Percentiles rank a stretch among this genome's conserved stretches.
These are phyloP conservation scores for Automeris io DNA, from an alignment of 2,888 invertebrate genomes.

Conservation along the genomic window DNA sequence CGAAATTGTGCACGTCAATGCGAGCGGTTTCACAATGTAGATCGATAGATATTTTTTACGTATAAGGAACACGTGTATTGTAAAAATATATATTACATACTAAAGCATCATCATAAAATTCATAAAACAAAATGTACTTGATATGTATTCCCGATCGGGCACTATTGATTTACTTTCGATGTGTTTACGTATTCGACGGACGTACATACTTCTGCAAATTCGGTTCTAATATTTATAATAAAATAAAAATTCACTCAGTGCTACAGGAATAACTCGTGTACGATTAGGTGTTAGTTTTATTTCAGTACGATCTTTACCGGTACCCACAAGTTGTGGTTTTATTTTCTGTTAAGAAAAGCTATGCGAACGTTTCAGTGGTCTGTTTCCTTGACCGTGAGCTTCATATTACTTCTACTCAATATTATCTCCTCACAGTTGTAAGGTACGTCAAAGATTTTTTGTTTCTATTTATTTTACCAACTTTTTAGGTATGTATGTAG, in stretches of 20 bases:
- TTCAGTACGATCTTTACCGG: slow-evolving; percentile 21
- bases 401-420: neutral
- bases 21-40: no score
- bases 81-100: slow-evolving; percentile 47
- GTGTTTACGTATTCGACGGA: slow-evolving; percentile 56
- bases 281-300: slow-evolving; percentile 27
- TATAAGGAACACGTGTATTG: slow-evolving; percentile 19
- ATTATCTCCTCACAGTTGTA: neutral
- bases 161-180: slow-evolving; percentile 62
- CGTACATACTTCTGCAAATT: slow-evolving; percentile 56
- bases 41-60: slow-evolving; percentile 1
- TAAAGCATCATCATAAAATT: slow-evolving; percentile 63
- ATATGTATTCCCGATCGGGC: slow-evolving; percentile 37
- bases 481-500: neutral
- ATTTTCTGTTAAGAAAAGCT: slow-evolving; percentile 14
- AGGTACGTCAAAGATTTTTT: slow-evolving; percentile 3
- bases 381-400: slow-evolving; percentile 4
- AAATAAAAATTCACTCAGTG: slow-evolving; percentile 38
- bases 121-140: slow-evolving; percentile 49
- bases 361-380: slow-evolving; percentile 4
- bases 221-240: slow-evolving; percentile 45
- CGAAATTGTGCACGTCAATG: no score
- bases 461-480: neutral
- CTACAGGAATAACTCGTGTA: slow-evolving; percentile 34
- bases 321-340: slow-evolving; percentile 19